Evolutionary conservation across 2,113 vertebrate species (phyloP).

Genomic region (Petroica traversi): DNA sequence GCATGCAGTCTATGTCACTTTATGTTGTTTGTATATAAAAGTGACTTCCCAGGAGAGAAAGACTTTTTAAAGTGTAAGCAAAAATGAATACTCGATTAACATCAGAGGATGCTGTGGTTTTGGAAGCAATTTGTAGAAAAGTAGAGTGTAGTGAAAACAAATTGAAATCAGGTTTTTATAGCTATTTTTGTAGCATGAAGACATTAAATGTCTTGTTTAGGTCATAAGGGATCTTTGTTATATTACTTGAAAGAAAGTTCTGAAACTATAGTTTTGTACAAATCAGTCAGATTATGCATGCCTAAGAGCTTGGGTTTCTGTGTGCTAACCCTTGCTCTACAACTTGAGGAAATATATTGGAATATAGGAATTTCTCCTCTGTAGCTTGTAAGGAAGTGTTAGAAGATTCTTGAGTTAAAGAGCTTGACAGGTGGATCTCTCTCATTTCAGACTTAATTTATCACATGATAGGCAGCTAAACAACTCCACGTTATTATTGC

Average conservation of each 20-base stretch:
- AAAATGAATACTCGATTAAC: slow-evolving; percentile 56
- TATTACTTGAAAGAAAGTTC: neutral
- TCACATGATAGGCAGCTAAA: neutral
- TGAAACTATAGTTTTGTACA: neutral
- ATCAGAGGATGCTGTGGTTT: slow-evolving; percentile 60
- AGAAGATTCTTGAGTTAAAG: neutral
- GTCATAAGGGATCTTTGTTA: neutral
- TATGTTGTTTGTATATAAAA: slow-evolving; percentile 72
- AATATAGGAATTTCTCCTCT: neutral
- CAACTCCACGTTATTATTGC: neutral
- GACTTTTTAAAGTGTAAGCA: slow-evolving; percentile 60
- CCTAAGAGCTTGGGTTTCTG: neutral
- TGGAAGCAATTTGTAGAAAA: slow-evolving; percentile 68
- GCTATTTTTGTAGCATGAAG: slow-evolving; percentile 1
- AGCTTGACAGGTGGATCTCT: neutral
- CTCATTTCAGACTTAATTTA: neutral
- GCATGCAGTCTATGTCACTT: slow-evolving; percentile 48
- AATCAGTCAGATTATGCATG: neutral
- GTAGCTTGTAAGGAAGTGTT: neutral
- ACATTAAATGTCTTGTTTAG: neutral
- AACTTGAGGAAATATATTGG: neutral
- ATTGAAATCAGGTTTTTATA: slow-evolving; percentile 64
- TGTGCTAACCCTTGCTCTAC: neutral
- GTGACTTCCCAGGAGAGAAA: slow-evolving; percentile 63
- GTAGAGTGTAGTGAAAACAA: slow-evolving; percentile 18